phyloP scores from a whole-genome alignment of 2,797 vertebrate species.

The Halcyon leucocephala region DNA sequence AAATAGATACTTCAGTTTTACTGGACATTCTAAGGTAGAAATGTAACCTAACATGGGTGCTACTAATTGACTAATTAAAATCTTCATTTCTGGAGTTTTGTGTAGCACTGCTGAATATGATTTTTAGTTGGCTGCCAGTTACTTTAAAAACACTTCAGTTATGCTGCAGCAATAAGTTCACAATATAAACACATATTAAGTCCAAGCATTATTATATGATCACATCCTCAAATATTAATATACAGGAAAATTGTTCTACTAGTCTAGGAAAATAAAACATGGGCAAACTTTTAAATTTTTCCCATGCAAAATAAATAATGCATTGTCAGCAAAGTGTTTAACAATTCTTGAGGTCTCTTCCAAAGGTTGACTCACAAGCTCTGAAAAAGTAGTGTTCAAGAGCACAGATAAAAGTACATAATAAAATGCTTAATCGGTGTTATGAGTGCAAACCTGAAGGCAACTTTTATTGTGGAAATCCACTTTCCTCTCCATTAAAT shows the following conservation, averaged over 20 bases:
- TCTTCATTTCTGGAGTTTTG: neutral
- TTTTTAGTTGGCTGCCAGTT: neutral
- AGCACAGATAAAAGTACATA: neutral
- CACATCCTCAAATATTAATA: neutral
- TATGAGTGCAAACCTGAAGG: neutral
- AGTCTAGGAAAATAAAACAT: neutral
- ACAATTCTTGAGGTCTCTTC: neutral
- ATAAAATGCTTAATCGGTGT: neutral
- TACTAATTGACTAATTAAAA: neutral
- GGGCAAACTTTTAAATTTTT: neutral
- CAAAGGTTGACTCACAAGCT: neutral
- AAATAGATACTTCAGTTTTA: neutral
- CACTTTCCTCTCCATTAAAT: neutral
- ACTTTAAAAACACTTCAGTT: neutral
- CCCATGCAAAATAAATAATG: neutral
- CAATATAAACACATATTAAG: neutral
- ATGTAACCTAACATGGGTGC: neutral
- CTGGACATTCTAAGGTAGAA: neutral
- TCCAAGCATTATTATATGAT: neutral
- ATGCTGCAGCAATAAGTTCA: neutral
- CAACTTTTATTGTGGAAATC: neutral
- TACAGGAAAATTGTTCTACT: neutral
- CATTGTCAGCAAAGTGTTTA: neutral
- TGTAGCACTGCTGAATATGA: neutral
- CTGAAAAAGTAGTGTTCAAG: neutral